Conservation (phyloP, 1,140 invertebrate genomes). For the Heliconius melpomene region DNA sequence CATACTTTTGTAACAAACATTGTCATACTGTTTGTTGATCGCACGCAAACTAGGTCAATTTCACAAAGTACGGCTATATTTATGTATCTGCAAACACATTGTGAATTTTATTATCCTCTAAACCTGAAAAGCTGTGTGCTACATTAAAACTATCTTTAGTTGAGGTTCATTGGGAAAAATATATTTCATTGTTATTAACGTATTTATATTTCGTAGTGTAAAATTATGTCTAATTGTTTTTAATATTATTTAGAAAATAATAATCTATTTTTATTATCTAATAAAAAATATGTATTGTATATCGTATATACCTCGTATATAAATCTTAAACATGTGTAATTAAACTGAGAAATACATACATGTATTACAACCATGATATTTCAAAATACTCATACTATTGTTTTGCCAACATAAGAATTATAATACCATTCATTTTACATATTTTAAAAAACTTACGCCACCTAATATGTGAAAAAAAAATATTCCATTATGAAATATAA, state of each 20-base stretch:
- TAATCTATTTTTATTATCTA: neutral
- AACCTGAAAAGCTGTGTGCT: constrained; percentile 7
- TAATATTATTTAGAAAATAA: neutral
- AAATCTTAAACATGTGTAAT: neutral
- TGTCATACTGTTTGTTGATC: constrained; percentile 32
- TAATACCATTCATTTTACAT: neutral
- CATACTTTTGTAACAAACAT: constrained; percentile 23
- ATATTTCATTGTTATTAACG: neutral
- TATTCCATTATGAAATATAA: neutral
- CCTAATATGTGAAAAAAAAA: neutral
- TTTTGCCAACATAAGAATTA: constrained; percentile 5
- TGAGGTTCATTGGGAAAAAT: constrained; percentile 2
- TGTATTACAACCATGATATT: neutral
- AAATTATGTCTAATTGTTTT: neutral
- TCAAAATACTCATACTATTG: constrained; percentile 23
- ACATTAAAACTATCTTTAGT: neutral
- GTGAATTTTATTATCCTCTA: constrained; percentile 27
- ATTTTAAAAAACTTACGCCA: neutral
- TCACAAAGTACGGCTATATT: constrained; percentile 29
- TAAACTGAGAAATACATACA: neutral
- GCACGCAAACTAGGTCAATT: constrained; percentile 29
- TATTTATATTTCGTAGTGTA: neutral
- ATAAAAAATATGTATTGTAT: neutral
- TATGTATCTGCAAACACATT: constrained; percentile 31
- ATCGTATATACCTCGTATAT: neutral